These are phyloP conservation scores for Edolisoma coerulescens DNA, from an alignment of 2,113 vertebrate species.

Conservation along the genomic window DNA sequence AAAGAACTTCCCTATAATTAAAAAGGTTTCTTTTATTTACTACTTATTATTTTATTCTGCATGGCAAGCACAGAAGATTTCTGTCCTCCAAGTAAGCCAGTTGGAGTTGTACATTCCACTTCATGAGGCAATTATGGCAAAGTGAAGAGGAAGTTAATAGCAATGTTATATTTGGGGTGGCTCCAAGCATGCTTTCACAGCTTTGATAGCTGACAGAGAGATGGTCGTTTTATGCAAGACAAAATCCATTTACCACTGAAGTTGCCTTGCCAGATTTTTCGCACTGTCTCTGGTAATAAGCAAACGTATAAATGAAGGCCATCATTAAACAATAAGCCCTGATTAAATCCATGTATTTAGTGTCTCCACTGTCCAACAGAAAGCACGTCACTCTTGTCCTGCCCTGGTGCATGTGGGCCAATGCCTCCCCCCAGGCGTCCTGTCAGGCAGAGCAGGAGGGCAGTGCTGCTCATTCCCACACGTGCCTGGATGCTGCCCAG, in stretches of 20 bases:
- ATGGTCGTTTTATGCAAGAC: not conserved
- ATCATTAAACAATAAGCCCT: not conserved
- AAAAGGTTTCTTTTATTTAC: not conserved
- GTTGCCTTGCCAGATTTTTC: not conserved
- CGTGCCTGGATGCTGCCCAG: not conserved
- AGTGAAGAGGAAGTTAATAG: slow-evolving; percentile 46
- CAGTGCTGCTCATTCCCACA: not conserved
- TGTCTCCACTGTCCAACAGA: not conserved
- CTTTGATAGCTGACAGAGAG: slow-evolving; percentile 42
- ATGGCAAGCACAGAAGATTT: not conserved
- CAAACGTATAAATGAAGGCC: not conserved
- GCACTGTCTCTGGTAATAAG: not conserved
- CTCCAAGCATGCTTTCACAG: slow-evolving; percentile 58
- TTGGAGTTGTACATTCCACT: not conserved
- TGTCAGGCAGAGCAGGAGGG: not conserved
- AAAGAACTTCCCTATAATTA: not conserved
- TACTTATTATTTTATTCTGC: not conserved
- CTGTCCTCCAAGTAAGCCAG: not conserved
- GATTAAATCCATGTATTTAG: not conserved
- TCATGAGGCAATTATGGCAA: slow-evolving; percentile 10
- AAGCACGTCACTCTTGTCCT: not conserved
- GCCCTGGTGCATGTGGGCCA: not conserved
- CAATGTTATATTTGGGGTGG: slow-evolving; percentile 52
- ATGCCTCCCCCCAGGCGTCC: rapidly evolving
- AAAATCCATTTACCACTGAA: slow-evolving; percentile 11